phyloP scores from a whole-genome alignment of 2,888 invertebrate genomes.

The Pterobdella sp. region DNA sequence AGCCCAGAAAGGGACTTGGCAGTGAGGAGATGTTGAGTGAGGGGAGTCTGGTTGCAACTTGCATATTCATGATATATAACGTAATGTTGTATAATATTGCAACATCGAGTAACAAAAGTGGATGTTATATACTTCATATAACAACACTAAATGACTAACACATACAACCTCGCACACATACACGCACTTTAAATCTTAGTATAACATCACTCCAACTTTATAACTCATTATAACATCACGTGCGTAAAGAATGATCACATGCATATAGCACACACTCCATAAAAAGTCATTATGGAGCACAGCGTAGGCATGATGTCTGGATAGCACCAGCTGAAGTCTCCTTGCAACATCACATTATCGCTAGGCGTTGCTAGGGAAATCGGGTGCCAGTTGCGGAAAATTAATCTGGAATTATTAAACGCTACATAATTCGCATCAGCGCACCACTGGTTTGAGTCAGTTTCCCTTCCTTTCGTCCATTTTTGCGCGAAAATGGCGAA shows the following conservation, averaged over 20 bases:
- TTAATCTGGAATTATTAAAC: conserved; percentile 1
- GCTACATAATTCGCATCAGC: background rate
- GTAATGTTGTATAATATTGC: too few species aligned
- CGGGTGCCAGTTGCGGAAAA: background rate
- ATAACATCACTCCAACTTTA: too few species aligned
- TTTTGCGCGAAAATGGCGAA: conserved; percentile 5
- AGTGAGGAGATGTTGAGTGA: too few species aligned
- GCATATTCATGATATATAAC: too few species aligned
- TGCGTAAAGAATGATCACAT: background rate
- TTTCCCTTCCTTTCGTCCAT: conserved; percentile 1
- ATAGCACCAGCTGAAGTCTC: background rate
- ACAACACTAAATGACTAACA: background rate
- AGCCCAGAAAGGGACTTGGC: too few species aligned
- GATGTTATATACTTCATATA: too few species aligned
- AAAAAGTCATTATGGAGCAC: background rate
- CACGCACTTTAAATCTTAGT: background rate
- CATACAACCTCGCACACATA: background rate
- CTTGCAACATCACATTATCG: background rate
- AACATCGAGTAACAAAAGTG: too few species aligned
- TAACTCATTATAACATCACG: background rate
- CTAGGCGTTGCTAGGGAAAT: background rate
- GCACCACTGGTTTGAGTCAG: background rate
- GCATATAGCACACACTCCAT: background rate
- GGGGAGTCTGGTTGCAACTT: too few species aligned
- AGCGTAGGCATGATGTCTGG: conserved; percentile 9